Conservation (phyloP, 1,140 invertebrate species). For the Pseudachorutes palmiensis region DNA sequence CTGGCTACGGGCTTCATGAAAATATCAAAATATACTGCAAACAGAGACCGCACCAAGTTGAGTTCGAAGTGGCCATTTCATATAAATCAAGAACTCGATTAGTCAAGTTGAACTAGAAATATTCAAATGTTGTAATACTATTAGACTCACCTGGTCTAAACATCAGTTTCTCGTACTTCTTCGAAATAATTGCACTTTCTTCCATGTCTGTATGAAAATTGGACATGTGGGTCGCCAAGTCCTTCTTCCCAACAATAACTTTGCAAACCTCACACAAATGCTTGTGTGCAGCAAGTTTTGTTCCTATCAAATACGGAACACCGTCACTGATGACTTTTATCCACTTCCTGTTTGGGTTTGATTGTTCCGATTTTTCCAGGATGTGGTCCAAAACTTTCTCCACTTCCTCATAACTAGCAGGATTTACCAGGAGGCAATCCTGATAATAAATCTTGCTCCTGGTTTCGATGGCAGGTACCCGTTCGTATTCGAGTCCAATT, state of each 20-base stretch:
- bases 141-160: not conserved
- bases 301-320: not conserved
- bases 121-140: not conserved
- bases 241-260: not conserved
- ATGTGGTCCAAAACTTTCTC: not conserved
- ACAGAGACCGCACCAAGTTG: not conserved
- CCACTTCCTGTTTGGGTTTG: not conserved
- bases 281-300: not conserved
- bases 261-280: not conserved
- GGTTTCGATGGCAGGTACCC: not conserved
- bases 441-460: not conserved
- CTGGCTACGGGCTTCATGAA: not conserved
- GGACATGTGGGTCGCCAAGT: not conserved
- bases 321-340: slow-evolving; percentile 5
- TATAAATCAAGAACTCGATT: not conserved
- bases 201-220: not conserved
- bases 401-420: not conserved
- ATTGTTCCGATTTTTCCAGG: not conserved
- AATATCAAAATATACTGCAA: not conserved
- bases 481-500: not conserved
- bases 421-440: not conserved
- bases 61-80: not conserved
- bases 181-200: not conserved
- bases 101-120: not conserved
- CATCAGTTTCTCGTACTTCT: not conserved